Base-by-base conservation (phyloP, 2,113 vertebrate species). In the Myxocyprinus asiaticus region DNA sequence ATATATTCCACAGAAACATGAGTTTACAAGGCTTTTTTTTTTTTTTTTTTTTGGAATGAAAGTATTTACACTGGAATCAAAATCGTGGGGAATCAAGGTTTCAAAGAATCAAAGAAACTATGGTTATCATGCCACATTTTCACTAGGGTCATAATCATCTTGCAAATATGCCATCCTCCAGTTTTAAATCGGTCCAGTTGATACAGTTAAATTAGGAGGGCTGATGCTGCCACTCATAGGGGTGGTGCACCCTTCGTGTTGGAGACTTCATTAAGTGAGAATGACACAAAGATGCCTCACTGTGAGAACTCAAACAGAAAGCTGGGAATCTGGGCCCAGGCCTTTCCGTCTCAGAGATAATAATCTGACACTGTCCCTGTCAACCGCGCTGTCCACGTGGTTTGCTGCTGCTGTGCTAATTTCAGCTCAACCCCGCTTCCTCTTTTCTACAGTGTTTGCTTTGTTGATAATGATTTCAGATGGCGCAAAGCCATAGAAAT, bases 341-440 rank as follows among this genome's bases (percentile, higher is more conserved):
- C 81, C 82, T 77, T 85, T 76, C 43, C 33, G 76, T 89, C 87
- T 86, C 75, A 68, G 14, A 85, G 84, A 87, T 88, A 91, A 88
- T 88, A 83, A 86, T 88, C 84, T 79, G 81, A 89, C 84, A 85
- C 82, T 80, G 79, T 68, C 58, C 74, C 84, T 67, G 67, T 84
- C 84, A 74, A 68, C 10, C 6, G 47, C 65, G 64, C 56, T 15
- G 42, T 69, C 76, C 73, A 33, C 22, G 3, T 1, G 22, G 22
- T 33, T 33, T 33, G 3, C 22, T 33, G 22, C 22, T 33, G 22
- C 66, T 4, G 45, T 77, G 47, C 53, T 61, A 45, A 58, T 67
- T 55, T 45, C 33, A 64, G 42, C 59, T 67, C 64, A 58, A 62
- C 75, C 70, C 61, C 50, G 44, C 56, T 67, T 67, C 56, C 66